phyloP scores from a whole-genome alignment of 2,797 vertebrate genomes.

The Onychomys torridus region DNA sequence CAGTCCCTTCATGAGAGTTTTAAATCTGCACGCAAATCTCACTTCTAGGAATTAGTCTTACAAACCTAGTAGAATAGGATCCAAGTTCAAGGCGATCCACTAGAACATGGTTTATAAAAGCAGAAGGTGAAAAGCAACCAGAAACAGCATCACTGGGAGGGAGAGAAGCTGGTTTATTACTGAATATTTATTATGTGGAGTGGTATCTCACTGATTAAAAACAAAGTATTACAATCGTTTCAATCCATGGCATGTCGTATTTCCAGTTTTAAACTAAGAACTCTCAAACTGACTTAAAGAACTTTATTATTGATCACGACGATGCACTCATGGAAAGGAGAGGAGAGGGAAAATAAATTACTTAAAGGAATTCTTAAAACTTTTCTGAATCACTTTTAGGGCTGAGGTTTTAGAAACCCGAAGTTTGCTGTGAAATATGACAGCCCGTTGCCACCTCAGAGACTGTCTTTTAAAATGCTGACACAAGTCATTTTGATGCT shows the following conservation, averaged over 20 bases:
- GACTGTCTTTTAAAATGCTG: not conserved
- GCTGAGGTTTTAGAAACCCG: not conserved
- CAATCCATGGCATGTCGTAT: not conserved
- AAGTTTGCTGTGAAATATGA: not conserved
- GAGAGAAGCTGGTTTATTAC: not conserved
- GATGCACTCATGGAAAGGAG: not conserved
- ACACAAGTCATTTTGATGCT: not conserved
- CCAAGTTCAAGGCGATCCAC: not conserved
- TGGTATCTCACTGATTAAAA: not conserved
- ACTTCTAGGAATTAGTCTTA: not conserved
- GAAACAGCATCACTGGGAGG: not conserved
- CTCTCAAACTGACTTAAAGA: not conserved
- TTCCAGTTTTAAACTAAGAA: not conserved
- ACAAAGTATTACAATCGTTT: slow-evolving; percentile 3
- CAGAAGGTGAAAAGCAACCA: not conserved
- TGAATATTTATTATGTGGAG: not conserved
- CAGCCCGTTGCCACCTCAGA: not conserved
- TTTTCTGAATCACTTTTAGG: slow-evolving; percentile 17
- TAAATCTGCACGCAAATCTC: not conserved
- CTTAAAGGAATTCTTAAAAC: not conserved
- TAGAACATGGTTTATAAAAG: not conserved
- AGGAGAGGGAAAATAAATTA: not conserved
- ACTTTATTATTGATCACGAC: not conserved
- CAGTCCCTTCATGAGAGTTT: not conserved
- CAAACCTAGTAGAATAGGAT: not conserved